phyloP scores from a whole-genome alignment of 2,888 invertebrate species.

The Notodonta dromedarius region DNA sequence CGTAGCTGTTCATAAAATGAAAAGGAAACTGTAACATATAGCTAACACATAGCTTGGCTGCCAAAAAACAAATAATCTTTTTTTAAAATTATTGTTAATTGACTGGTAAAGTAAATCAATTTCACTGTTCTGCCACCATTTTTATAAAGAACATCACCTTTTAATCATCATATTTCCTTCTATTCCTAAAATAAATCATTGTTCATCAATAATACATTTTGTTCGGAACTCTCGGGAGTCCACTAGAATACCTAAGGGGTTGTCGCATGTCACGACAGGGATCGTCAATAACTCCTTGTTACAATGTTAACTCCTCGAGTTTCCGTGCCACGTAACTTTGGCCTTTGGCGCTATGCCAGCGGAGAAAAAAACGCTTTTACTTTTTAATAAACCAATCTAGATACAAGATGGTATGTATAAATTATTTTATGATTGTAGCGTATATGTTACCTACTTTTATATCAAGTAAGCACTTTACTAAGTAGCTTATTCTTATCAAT shows the following conservation, averaged over 20 bases:
- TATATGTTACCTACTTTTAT: too few relatives aligned
- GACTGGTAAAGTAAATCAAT: not conserved
- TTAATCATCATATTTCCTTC: not conserved
- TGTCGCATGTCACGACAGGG: constrained; percentile 38
- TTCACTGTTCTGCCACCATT: constrained; percentile 8
- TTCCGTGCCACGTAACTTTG: constrained; percentile 38
- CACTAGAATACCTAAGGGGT: constrained; percentile 39
- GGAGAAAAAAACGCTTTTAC: constrained; percentile 47
- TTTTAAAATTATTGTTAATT: too few relatives aligned
- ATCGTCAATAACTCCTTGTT: constrained; percentile 41
- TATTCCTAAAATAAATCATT: constrained; percentile 16
- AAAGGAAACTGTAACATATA: too few relatives aligned
- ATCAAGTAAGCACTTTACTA: too few relatives aligned
- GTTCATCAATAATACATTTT: constrained; percentile 36
- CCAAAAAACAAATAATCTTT: too few relatives aligned
- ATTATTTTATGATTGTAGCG: too few relatives aligned
- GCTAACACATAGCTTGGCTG: too few relatives aligned
- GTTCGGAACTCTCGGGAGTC: constrained; percentile 19
- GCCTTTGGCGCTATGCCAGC: constrained; percentile 56
- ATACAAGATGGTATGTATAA: constrained; percentile 9
- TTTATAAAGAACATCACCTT: constrained; percentile 7
- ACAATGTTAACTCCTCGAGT: constrained; percentile 49
- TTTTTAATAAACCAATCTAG: constrained; percentile 41
- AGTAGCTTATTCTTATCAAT: not conserved
- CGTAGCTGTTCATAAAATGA: too few relatives aligned